phyloP scores from a whole-genome alignment of 2,797 vertebrate genomes.

The Phoebastria nigripes region DNA sequence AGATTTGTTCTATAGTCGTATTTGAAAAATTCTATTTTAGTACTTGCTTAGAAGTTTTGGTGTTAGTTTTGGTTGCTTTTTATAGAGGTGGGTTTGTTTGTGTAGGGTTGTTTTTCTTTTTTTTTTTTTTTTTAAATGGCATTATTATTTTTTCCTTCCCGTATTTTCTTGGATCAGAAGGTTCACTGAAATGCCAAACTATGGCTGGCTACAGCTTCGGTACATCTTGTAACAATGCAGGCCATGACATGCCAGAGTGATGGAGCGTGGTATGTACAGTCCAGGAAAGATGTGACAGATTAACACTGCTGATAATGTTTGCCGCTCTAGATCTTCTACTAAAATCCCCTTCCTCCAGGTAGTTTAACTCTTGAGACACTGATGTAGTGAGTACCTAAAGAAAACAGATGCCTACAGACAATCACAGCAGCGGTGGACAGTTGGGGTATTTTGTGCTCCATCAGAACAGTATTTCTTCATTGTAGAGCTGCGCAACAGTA shows the following conservation, averaged over 20 bases:
- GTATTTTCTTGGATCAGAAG: slow-evolving; percentile 51
- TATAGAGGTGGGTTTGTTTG: neutral
- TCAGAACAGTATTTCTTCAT: neutral
- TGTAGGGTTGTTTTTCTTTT: neutral
- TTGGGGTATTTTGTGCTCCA: neutral
- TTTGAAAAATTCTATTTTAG: neutral
- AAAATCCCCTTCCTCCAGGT: slow-evolving; percentile 36
- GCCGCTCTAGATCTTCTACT: neutral
- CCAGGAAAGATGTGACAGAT: slow-evolving; percentile 60
- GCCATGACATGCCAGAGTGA: slow-evolving; percentile 49
- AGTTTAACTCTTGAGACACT: slow-evolving; percentile 52
- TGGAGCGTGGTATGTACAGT: slow-evolving; percentile 23
- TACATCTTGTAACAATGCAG: slow-evolving; percentile 56
- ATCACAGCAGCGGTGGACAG: neutral
- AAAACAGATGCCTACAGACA: neutral
- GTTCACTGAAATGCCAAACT: slow-evolving; percentile 52
- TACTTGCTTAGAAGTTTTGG: neutral
- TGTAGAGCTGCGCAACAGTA: neutral
- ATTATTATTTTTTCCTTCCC: slow-evolving; percentile 27
- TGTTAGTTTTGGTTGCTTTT: neutral
- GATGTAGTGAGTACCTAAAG: neutral
- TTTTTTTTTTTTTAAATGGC: neutral
- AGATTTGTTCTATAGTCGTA: neutral
- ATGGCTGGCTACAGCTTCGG: slow-evolving; percentile 30
- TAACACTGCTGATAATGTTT: slow-evolving; percentile 35